phyloP scores from a whole-genome alignment of 2,113 vertebrate genomes.

The Archilochus colubris region DNA sequence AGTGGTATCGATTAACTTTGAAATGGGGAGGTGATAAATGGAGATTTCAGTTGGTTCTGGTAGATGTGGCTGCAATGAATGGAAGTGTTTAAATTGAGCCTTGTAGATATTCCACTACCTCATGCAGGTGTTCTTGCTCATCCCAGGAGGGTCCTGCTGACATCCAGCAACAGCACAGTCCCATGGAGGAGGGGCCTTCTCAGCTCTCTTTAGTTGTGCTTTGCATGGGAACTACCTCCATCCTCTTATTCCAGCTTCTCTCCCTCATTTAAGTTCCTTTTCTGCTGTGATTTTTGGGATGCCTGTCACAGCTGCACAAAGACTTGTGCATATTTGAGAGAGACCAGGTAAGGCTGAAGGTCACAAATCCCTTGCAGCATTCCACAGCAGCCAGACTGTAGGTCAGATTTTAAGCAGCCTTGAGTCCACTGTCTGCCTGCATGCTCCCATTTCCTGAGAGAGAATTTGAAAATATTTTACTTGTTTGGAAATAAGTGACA shows the following conservation, averaged over 20 bases:
- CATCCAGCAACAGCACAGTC: fast-evolving
- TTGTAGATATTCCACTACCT: background rate
- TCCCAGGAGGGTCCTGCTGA: background rate
- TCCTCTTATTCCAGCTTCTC: background rate
- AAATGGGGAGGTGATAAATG: slow-evolving; percentile 51
- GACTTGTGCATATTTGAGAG: background rate
- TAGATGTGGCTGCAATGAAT: slow-evolving; percentile 18
- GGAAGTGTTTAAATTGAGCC: background rate
- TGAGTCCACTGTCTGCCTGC: background rate
- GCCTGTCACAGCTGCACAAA: background rate
- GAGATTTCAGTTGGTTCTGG: slow-evolving; percentile 34
- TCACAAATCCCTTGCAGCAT: background rate
- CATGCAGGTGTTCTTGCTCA: background rate
- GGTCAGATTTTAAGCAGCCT: background rate
- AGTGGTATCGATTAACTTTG: slow-evolving; percentile 44
- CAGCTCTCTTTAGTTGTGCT: background rate
- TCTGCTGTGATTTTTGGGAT: background rate
- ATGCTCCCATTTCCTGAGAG: background rate
- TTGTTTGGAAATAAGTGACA: background rate
- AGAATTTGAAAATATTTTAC: background rate
- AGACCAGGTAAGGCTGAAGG: background rate
- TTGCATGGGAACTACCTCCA: background rate
- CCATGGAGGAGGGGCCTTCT: background rate
- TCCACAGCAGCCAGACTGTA: background rate
- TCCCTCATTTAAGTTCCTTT: background rate